A percentile compares a stretch with the other conserved stretches of the same genome.
phyloP scores from a whole-genome alignment of 1,140 invertebrate genomes.

The Latrodectus geometricus region DNA sequence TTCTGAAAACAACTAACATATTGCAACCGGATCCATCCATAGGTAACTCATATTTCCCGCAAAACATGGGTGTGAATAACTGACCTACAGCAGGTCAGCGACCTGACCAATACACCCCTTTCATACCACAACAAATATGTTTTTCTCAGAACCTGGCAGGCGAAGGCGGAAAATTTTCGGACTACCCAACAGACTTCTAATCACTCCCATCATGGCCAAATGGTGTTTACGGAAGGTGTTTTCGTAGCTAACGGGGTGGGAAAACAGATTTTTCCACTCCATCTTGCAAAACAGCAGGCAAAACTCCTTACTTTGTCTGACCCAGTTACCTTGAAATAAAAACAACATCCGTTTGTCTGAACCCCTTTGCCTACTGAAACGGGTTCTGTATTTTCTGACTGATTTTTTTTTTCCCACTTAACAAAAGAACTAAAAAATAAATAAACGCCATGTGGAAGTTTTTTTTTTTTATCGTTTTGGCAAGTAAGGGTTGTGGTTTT shows the following conservation, averaged over 20 bases:
- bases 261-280: slow-evolving; percentile 4
- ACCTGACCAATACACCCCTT: slow-evolving; percentile 8
- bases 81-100: slow-evolving; percentile 20
- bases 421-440: slow-evolving; percentile 34
- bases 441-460: not conserved
- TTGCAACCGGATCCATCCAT: slow-evolving; percentile 26
- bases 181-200: not conserved
- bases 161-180: not conserved
- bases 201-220: slow-evolving; percentile 26
- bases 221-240: slow-evolving; percentile 42
- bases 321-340: slow-evolving; percentile 54
- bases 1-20: not conserved
- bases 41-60: not conserved
- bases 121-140: not conserved
- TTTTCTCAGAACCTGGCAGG: not conserved
- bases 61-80: not conserved
- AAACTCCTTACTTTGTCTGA: slow-evolving; percentile 5
- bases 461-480: slow-evolving; percentile 18
- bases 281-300: not conserved
- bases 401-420: not conserved
- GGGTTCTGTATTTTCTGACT: not conserved
- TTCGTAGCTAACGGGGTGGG: slow-evolving; percentile 20
- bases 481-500: slow-evolving; percentile 45
- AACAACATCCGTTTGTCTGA: slow-evolving; percentile 33
- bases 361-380: slow-evolving; percentile 17